phyloP scores from a whole-genome alignment of 2,888 invertebrate genomes.

The Nysson spinosus region DNA sequence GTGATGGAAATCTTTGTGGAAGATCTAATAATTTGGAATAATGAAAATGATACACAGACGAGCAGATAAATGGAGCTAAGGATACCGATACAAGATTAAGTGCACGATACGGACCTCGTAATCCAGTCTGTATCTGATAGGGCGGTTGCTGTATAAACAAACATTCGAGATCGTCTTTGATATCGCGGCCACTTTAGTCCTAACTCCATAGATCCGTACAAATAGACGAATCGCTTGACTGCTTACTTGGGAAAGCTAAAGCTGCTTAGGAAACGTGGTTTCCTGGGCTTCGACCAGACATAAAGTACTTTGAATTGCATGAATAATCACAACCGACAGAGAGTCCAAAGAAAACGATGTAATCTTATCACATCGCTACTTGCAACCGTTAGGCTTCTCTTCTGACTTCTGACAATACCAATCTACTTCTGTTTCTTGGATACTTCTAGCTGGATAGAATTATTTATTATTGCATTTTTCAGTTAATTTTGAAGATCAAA shows the following conservation, averaged over 20 bases:
- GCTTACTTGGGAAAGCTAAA: conserved; percentile 39
- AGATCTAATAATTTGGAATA: conserved; percentile 23
- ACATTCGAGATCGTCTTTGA: conserved; percentile 54
- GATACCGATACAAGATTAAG: conserved; percentile 57
- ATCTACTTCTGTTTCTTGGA: too few relatives aligned
- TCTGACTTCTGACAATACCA: too few relatives aligned
- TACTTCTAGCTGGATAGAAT: too few relatives aligned
- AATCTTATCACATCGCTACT: too few relatives aligned
- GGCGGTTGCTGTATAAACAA: conserved; percentile 57
- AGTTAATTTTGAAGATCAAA: too few relatives aligned
- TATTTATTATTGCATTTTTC: too few relatives aligned
- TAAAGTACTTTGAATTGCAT: conserved; percentile 37
- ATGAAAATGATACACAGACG: conserved; percentile 6
- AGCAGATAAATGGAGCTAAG: conserved; percentile 50
- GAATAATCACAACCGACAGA: conserved; percentile 33
- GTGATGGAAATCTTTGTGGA: background rate
- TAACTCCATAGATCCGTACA: conserved; percentile 26
- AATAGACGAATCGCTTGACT: conserved; percentile 52
- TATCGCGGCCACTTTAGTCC: conserved; percentile 51
- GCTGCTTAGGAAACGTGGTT: conserved; percentile 25
- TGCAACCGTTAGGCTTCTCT: too few relatives aligned
- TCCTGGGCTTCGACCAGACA: conserved; percentile 24
- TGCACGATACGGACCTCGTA: conserved; percentile 57
- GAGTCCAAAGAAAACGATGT: too few relatives aligned
- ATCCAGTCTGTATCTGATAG: conserved; percentile 61